A percentile compares a stretch with the other conserved stretches of the same genome.
Conservation (phyloP, 2,113 vertebrate genomes). For the Brachyhypopomus occidentalis region DNA sequence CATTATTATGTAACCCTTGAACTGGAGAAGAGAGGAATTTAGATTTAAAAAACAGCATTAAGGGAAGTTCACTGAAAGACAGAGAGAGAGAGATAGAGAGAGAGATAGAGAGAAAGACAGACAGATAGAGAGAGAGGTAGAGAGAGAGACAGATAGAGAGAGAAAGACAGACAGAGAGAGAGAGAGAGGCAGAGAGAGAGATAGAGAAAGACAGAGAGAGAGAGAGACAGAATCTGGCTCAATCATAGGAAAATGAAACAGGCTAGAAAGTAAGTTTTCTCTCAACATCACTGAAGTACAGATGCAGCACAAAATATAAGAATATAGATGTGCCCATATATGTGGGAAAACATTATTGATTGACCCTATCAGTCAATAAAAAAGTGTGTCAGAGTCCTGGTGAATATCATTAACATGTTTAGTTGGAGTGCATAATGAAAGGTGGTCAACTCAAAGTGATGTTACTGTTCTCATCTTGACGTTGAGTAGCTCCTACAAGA, state of each 20-base stretch:
- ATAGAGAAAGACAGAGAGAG: background rate
- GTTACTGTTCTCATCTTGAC: too few species aligned
- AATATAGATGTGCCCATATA: too few species aligned
- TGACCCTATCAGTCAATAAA: too few species aligned
- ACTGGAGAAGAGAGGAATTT: slow-evolving; percentile 6
- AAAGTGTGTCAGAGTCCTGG: background rate
- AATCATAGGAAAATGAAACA: slow-evolving; percentile 1
- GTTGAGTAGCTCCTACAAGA: too few species aligned
- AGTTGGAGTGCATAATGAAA: background rate
- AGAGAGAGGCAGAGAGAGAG: background rate
- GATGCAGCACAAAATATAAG: background rate
- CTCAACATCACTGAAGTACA: background rate
- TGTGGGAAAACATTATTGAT: background rate
- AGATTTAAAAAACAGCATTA: slow-evolving; percentile 6
- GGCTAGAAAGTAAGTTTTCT: background rate
- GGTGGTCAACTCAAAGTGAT: background rate
- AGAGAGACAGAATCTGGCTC: background rate
- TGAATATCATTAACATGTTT: slow-evolving; percentile 1
- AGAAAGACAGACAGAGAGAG: background rate
- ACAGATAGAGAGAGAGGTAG: too few species aligned
- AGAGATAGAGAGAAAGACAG: too few species aligned
- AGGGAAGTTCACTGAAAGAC: background rate
- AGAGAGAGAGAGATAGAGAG: background rate
- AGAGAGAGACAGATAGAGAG: background rate
- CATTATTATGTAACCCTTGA: slow-evolving; percentile 1